These are phyloP conservation scores for Chrysocyon brachyurus DNA, from an alignment of 2,797 vertebrate species.

Conservation along the genomic window DNA sequence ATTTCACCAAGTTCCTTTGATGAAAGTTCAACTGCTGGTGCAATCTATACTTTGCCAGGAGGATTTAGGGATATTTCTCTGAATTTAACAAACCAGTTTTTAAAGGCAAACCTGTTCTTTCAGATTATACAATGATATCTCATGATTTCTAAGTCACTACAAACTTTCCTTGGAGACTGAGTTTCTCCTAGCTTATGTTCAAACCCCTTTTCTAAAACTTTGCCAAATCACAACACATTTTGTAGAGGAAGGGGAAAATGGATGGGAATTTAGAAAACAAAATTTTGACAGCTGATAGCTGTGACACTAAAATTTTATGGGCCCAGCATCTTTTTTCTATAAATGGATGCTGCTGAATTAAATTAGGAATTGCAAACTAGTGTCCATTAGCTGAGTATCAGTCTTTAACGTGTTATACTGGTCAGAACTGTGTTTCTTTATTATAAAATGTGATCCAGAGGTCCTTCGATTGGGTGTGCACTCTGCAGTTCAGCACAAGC, in stretches of 20 bases:
- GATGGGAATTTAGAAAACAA: background rate
- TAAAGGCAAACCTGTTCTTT: conserved; percentile 67
- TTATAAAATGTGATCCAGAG: background rate
- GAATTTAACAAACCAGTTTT: conserved; percentile 65
- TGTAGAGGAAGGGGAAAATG: background rate
- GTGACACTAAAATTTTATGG: background rate
- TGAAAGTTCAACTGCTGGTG: background rate
- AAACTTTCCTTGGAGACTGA: conserved; percentile 43
- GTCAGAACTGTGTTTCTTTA: background rate
- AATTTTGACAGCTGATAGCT: background rate
- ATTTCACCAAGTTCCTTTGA: conserved; percentile 65
- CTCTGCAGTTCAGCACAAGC: background rate
- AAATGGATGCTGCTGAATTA: background rate
- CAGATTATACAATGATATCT: conserved; percentile 57
- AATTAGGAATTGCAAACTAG: background rate
- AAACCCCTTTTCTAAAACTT: background rate
- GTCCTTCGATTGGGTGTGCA: background rate
- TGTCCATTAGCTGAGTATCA: background rate
- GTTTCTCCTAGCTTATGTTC: conserved; percentile 23
- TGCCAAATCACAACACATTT: background rate
- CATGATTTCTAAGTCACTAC: conserved; percentile 11
- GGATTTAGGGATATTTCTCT: conserved; percentile 53
- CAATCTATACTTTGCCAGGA: background rate
- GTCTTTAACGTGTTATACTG: background rate
- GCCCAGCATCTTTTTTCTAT: background rate